Percentiles rank a stretch among this genome's conserved stretches.
phyloP scores from a whole-genome alignment of 2,797 vertebrate species.

The Galago senegalensis region DNA sequence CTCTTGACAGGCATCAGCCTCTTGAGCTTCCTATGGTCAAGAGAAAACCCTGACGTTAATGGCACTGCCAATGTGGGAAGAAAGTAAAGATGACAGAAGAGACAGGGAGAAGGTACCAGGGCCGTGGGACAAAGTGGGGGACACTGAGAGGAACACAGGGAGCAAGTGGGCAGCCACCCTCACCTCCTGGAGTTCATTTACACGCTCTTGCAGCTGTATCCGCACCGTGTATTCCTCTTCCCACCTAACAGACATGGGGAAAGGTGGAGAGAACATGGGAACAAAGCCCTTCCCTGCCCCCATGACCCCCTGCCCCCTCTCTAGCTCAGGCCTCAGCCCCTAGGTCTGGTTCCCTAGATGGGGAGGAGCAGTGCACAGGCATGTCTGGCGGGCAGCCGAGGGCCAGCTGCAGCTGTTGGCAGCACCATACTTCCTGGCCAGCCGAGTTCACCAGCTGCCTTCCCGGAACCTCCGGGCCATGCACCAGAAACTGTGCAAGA shows the following conservation, averaged over 20 bases:
- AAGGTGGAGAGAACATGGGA: not conserved
- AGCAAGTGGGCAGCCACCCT: conserved; percentile 54
- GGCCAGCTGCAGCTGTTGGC: conserved; percentile 53
- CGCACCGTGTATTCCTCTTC: conserved; percentile 97
- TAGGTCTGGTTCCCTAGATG: not conserved
- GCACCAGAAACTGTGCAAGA: not conserved
- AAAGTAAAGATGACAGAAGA: not conserved
- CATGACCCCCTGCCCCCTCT: not conserved
- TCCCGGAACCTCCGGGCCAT: not conserved
- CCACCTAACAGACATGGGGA: conserved; percentile 91
- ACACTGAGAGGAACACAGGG: conserved; percentile 35
- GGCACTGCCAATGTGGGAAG: rapidly evolving
- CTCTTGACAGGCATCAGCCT: conserved; percentile 97
- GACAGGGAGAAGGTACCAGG: rapidly evolving
- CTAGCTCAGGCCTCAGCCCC: not conserved
- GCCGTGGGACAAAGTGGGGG: not conserved
- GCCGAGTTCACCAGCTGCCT: not conserved
- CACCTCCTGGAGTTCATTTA: conserved; percentile 96
- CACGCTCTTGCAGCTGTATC: conserved; percentile 96
- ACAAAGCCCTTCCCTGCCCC: not conserved
- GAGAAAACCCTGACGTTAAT: conserved; percentile 27
- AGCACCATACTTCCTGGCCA: not conserved
- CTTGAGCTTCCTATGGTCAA: conserved; percentile 94
- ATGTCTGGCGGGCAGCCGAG: conserved; percentile 31
- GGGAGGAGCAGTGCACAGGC: conserved; percentile 17